Evolutionary conservation across 2,888 invertebrate genomes (phyloP), one percentile per base, ranked within the genome.

Genomic region (Ophion slaviceki): DNA sequence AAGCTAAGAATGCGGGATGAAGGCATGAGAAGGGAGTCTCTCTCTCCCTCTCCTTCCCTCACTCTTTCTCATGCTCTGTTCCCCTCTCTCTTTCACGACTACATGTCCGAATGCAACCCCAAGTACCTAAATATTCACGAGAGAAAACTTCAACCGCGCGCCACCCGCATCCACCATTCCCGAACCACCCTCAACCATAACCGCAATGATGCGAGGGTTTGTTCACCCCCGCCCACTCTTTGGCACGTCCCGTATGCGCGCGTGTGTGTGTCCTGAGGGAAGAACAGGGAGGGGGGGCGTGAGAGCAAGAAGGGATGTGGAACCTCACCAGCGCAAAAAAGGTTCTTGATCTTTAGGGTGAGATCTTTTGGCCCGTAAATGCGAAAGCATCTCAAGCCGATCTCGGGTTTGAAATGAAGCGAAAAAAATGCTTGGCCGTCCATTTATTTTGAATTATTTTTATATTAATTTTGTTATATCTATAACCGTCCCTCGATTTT

Each of bases 121-220:
- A 84, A 86, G 88, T 88, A 88, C 32, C 32, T 32, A 32, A 88
- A 90, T 88, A 89, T 90, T 90, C 67, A 87, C 68, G 76, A 84
- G 84, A 84, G 79, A 82, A 86, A 67, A 74, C 61, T 62, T 45
- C n/a, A 32, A 67, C 47, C 47, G 45, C 45, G 7, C 36, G 61
- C 61, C 36, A 32, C 71, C 62, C 59, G 53, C 61, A 82, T 82
- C 45, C 71, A 36, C 77, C n/a, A 59, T 64, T 20, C 14, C 20
- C 64, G 7, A 68, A 57, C 71, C 17, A 32, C 45, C 28, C 64
- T 6, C 1, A 40, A 36, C n/a, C 28, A 24, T 32, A 32, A 71
- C 36, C 71, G 14, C 57, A 59, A 59, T 47, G 53, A 53, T 24
- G 53, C 47, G 71, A 5, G 40, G 40, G 32, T 45, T 47, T 47